Evolutionary conservation across 2,797 vertebrate genomes (phyloP), one percentile per base, ranked within the genome.

Genomic region (Cryptoblepharus egeriae): DNA sequence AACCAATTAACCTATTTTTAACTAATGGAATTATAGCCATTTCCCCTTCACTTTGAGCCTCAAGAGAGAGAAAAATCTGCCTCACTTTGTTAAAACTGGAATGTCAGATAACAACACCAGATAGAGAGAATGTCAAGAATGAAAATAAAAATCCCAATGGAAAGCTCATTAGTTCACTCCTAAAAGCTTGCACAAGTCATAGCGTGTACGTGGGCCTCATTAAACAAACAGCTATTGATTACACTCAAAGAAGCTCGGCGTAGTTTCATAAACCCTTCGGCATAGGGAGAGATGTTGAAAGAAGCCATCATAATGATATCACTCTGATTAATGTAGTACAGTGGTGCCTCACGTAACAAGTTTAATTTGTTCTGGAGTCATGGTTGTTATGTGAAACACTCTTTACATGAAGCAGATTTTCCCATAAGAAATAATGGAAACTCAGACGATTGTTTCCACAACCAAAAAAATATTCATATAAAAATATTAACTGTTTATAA

Each of bases 1-100:
- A 73, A 81, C 61, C 32, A 73, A 74, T 81, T 55, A 49, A 77
- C 35, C 80, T 69, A 52, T 78, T 79, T 85, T 74, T 63, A 82
- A 69, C 42, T 42, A 82, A 74, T 75, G 63, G n/a, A 79, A 81
- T 73, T 55, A 73, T 30, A 55, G 12, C 22, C 30, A 74, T 80
- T 9, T 60, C 9, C 2, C 11, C 22, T 63, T 84, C 1, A 0
- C 2, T 58, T 16, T 8, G 3, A 81, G 0, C 24, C 52, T 0
- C 1, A 26, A 0, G 1, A 75, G n/a, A 32, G 8, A 57, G 3
- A 1, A 80, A 86, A 78, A 75, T 45, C 37, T 35, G 63, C 3
- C 64, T 24, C 22, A 0, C 10, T 30, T 39, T 5, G 61, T 26
- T 72, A 78, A 70, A 76, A 81, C 58, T 0, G 24, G 64, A 72